Evolutionary conservation across 1,140 invertebrate species (phyloP), one percentile per base, ranked within the genome.

Genomic region (Penaeus chinensis): DNA sequence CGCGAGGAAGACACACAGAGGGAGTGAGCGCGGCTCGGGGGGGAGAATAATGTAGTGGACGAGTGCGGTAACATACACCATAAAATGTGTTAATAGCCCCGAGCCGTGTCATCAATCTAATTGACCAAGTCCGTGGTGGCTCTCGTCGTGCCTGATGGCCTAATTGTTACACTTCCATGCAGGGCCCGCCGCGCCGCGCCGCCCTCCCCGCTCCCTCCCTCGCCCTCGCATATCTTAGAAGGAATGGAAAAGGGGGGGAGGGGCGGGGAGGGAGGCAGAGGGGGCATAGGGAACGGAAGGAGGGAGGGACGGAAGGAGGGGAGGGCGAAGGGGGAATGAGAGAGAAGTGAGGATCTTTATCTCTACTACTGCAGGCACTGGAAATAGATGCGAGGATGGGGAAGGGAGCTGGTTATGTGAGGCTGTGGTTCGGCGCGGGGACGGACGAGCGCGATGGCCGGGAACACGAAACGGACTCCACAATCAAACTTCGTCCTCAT

Each of bases 61-160:
- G 47, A 78, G 47, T 60, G 76, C 22, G 42, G 76, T 78, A 60
- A 78, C 74, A 32, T 24, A 32, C 74, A 42, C 69, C 82, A 66
- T 84, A 84, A 84, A 84, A 74, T 65, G 82, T 83, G 82, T 84
- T 84, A 84, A 84, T 74, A 84, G 82, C 82, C 47, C 22, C 3
- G 22, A 61, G 69, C 71, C 66, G 65, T 84, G 82, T 84, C 82
- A 65, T 61, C 37, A 54, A 24, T 84, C 82, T 84, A 84, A 84
- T 84, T 84, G 82, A 69, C 71, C 24, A 47, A 76, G 71, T 42
- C 69, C 62, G 42, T 61, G 76, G 66, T 69, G 69, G 81, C 81
- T 27, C 16, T 16, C 78, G 27, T 54, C 54, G 19, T 80, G 54
- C 61, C 78, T 80, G 27, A 62, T 18, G 47, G 54, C 27, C 78